Evolutionary conservation across 2,888 invertebrate genomes (phyloP).

Genomic region (Drosophila testacea): DNA sequence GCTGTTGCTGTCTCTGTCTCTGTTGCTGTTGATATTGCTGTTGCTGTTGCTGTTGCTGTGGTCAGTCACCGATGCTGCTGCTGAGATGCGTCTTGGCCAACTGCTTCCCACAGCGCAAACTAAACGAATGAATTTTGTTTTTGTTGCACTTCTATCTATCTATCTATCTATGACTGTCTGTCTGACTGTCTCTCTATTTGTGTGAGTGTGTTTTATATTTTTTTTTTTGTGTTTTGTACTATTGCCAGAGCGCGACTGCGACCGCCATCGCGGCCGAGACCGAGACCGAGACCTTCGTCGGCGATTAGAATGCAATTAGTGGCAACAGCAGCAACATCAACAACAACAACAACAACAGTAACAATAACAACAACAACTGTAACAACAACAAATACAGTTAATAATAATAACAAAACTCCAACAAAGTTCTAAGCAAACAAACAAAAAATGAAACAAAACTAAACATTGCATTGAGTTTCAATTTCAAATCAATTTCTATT

Average conservation of each 20-base stretch:
- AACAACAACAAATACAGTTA: conserved; percentile 12
- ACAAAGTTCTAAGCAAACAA: conserved; percentile 51
- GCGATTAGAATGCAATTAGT: conserved; percentile 79
- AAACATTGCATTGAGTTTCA: conserved; percentile 60
- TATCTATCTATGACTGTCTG: conserved; percentile 28
- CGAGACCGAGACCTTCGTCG: conserved; percentile 71
- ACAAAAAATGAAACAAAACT: conserved; percentile 12
- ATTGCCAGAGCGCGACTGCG: conserved; percentile 53
- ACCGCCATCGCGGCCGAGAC: conserved; percentile 51
- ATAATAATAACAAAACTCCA: conserved; percentile 43
- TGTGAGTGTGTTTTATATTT: conserved; percentile 6
- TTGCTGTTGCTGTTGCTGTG: conserved; percentile 28
- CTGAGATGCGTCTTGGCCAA: conserved; percentile 65
- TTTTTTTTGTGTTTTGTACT: conserved; percentile 34
- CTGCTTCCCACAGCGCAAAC: conserved; percentile 69
- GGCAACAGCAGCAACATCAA: conserved; percentile 53
- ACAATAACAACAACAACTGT: conserved; percentile 6
- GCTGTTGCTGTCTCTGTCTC: neutral
- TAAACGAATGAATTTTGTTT: conserved; percentile 62
- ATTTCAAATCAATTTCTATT: conserved; percentile 43
- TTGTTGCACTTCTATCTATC: conserved; percentile 55
- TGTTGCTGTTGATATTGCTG: neutral
- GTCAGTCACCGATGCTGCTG: conserved; percentile 54
- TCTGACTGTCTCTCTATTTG: conserved; percentile 28
- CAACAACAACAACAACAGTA: conserved; percentile 28